phyloP scores from a whole-genome alignment of 2,797 vertebrate species.

The Buceros bicornis region DNA sequence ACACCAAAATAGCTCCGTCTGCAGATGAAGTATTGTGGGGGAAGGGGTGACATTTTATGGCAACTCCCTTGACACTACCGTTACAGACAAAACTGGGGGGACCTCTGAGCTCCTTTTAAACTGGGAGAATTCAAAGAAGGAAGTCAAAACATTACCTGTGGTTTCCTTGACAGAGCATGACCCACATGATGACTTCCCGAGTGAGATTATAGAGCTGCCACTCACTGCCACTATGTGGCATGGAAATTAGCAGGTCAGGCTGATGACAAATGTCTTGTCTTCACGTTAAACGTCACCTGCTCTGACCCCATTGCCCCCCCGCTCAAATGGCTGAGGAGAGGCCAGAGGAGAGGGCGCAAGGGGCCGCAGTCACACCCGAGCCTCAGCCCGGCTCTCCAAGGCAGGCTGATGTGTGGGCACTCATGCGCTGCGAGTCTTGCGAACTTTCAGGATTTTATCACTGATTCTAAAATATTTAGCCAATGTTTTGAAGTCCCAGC shows the following conservation, averaged over 20 bases:
- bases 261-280: background rate
- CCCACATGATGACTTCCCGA: accelerated
- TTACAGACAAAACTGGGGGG: background rate
- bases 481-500: background rate
- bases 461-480: background rate
- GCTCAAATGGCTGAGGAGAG: background rate
- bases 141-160: background rate
- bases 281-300: background rate
- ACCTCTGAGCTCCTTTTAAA: background rate
- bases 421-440: accelerated
- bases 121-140: background rate
- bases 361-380: background rate
- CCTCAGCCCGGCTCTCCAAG: background rate
- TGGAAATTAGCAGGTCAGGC: background rate
- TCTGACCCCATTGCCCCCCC: background rate
- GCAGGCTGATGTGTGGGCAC: background rate
- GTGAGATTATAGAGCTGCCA: background rate
- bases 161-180: background rate
- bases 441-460: background rate
- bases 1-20: background rate
- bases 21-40: background rate
- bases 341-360: background rate
- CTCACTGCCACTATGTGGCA: background rate
- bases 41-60: background rate
- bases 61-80: background rate